Evolutionary conservation across 1,140 invertebrate species (phyloP).

Genomic region (Antheraea pernyi): DNA sequence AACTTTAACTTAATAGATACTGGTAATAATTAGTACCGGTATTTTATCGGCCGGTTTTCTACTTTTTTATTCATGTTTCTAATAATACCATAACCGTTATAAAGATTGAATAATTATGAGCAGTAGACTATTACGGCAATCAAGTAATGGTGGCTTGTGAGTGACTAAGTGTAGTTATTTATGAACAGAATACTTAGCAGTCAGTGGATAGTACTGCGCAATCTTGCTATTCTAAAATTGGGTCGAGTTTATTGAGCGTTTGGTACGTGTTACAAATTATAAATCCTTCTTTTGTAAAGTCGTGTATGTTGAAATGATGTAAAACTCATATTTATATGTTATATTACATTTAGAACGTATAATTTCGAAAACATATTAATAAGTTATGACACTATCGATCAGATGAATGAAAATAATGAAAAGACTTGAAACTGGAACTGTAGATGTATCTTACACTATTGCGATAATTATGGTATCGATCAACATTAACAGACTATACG

Average conservation of each 20-base stretch:
- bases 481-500: no score
- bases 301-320: constrained; percentile 1
- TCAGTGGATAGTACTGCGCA: constrained; percentile 11
- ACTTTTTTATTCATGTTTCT: neutral
- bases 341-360: no score
- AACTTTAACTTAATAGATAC: no score
- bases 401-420: no score
- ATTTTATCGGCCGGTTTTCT: neutral
- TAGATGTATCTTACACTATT: no score
- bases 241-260: constrained; percentile 23
- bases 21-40: no score
- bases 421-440: no score
- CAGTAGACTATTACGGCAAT: constrained; percentile 2
- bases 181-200: neutral
- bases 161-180: neutral
- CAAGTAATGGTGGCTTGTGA: neutral
- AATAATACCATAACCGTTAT: neutral
- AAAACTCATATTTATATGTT: neutral
- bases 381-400: no score
- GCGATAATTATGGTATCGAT: no score
- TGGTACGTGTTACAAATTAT: constrained; percentile 30
- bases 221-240: constrained; percentile 25
- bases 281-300: constrained; percentile 26
- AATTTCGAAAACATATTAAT: no score
- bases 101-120: neutral